Evolutionary conservation across 1,140 invertebrate species (phyloP), one percentile per base, ranked within the genome.

Genomic region (Arctopsyche grandis): DNA sequence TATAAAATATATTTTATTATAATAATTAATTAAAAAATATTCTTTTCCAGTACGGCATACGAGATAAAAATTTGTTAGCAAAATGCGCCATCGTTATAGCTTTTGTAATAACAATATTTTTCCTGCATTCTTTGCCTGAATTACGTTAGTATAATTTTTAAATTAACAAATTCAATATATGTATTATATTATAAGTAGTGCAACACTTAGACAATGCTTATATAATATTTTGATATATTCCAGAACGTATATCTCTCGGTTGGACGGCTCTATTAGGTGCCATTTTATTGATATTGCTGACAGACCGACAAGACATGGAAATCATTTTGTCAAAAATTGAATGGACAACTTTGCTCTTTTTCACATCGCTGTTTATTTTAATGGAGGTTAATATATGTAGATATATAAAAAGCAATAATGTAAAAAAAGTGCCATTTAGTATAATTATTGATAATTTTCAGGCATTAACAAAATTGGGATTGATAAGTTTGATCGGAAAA

Each of bases 321-420:
- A 91, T 92, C 1, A 90, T 97, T 52, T 87, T 97, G 77, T 91
- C 93, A 0, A 89, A 94, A 76, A 94, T 98, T 0, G 96, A 98
- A 85, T 97, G 96, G 96, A 93, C 93, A 0, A 97, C 96, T 0
- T 85, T 98, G 0, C 86, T 97, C 12, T 98, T 97, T 86, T 98
- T 98, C 84, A 94, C 94, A 0, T 92, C 94, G 0, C 86, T 98
- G 0, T 98, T 98, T 80, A 93, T 97, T 10, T 88, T 98, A 0
- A 98, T 98, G 95, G 95, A 97, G 88, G 95, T 88, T 66, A n/a
- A n/a, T n/a, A n/a, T n/a, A n/a, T n/a, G n/a, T n/a, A n/a, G 79
- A 63, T 63, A 19, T n/a, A n/a, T n/a, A n/a, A n/a, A 56, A 56
- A 7, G 14, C 26, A 52, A n/a, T n/a, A n/a, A n/a, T n/a, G n/a